Evolutionary conservation across 2,888 invertebrate species (phyloP), one percentile per base, ranked within the genome.

Genomic region (Ormyrus rosae): DNA sequence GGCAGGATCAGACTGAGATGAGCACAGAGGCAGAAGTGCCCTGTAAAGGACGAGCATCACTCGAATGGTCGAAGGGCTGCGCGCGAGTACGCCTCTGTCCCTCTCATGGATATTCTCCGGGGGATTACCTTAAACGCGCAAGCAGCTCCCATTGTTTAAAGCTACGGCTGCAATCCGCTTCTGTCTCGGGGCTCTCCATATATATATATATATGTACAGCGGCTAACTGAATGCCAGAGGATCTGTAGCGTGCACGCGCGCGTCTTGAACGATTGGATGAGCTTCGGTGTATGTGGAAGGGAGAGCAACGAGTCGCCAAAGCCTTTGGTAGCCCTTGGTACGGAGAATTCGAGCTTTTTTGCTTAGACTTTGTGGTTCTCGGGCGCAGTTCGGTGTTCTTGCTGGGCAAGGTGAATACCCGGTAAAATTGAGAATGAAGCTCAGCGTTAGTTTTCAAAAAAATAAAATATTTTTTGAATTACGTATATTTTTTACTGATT

Each of bases 51-150:
- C 85, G 86, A 85, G 85, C 85, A 86, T 86, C 19, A 11, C 85
- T 53, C 85, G 87, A 88, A 88, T 88, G 83, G 82, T 81, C 86
- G 85, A 85, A 86, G 88, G 87, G 87, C 86, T 70, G n/a, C 46
- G 8, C 19, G 19, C 7, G 19, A 56, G 11, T 56, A 5, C 60
- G 19, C 60, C 56, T 34, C 67, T 10, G 13, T 13, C 65, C 61
- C 67, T 69, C 67, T 69, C 76, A 58, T 9, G 73, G 64, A 89
- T 83, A 89, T 90, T 89, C 88, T 89, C 87, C 74, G 84, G 87
- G 76, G 89, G 90, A 90, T 90, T 90, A 90, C 87, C 88, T 89
- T 88, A 89, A 90, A 89, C 86, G 89, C 86, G 84, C 88, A 86
- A 88, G 87, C 88, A 87, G 87, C 84, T 86, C 55, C 87, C 85